Evolutionary conservation across 2,797 vertebrate genomes (phyloP).

Genomic region (Helarctos malayanus): DNA sequence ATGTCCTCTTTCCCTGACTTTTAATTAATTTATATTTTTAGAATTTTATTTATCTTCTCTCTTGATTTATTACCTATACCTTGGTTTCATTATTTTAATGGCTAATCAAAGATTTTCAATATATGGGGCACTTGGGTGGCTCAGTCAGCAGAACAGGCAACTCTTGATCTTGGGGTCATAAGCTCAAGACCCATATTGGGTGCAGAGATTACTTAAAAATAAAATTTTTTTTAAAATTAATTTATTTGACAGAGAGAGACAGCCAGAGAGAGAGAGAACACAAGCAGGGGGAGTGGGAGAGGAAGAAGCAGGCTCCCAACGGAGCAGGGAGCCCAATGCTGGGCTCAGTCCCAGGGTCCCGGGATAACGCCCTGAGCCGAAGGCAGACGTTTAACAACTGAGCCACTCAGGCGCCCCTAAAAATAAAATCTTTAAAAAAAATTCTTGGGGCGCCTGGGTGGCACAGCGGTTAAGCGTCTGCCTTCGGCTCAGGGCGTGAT

Average conservation of each 20-base stretch:
- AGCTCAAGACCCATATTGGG: background rate
- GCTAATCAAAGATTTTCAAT: background rate
- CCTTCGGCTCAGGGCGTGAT: no score
- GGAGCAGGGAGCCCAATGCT: no score
- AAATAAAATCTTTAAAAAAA: no score
- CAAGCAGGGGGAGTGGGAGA: no score
- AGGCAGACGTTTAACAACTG: no score
- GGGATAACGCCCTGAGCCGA: no score
- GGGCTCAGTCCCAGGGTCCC: no score
- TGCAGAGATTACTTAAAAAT: background rate
- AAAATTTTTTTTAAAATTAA: background rate
- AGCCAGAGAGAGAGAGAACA: no score
- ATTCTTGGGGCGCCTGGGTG: background rate
- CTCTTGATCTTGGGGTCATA: background rate
- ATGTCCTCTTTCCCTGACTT: background rate
- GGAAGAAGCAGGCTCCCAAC: no score
- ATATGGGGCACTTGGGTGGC: background rate
- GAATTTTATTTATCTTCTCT: background rate
- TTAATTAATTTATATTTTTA: background rate
- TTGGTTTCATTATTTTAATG: background rate
- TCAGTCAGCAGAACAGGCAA: background rate
- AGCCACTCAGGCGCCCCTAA: no score
- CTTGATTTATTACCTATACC: background rate
- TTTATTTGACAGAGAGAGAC: no score
- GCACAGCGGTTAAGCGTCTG: no score